These are phyloP conservation scores for Heliconius hortense DNA, from an alignment of 2,888 invertebrate species.

Conservation along the genomic window DNA sequence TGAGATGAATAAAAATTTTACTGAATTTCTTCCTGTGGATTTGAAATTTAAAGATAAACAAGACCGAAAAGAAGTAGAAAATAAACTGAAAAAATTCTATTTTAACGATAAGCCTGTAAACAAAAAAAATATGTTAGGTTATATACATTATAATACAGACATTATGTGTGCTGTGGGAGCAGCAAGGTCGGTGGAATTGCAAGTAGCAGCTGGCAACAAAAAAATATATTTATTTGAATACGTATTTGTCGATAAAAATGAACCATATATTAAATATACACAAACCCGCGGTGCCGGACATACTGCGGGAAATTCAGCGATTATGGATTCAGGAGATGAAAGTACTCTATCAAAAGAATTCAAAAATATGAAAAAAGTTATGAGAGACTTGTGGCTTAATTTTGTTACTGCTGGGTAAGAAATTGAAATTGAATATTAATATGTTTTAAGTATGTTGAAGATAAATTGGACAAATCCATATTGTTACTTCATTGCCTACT, in stretches of 20 bases:
- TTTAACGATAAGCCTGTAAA: slow-evolving; percentile 50
- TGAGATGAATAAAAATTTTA: slow-evolving; percentile 57
- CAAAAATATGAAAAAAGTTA: slow-evolving; percentile 43
- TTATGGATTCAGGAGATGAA: slow-evolving; percentile 47
- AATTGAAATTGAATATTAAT: no score
- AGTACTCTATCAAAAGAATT: slow-evolving; percentile 37
- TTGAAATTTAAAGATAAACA: slow-evolving; percentile 52
- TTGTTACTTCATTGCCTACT: no score
- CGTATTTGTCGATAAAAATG: slow-evolving; percentile 50
- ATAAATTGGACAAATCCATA: no score
- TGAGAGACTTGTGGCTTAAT: slow-evolving; percentile 48
- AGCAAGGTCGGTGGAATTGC: slow-evolving; percentile 49
- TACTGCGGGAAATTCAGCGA: slow-evolving; percentile 51
- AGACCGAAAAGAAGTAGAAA: slow-evolving; percentile 51
- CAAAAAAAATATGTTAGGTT: slow-evolving; percentile 49
- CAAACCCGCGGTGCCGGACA: slow-evolving; percentile 46
- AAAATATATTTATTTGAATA: slow-evolving; percentile 59
- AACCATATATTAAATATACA: slow-evolving; percentile 48
- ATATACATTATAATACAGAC: slow-evolving; percentile 64
- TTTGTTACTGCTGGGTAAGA: slow-evolving; percentile 50
- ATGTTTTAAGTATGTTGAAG: no score
- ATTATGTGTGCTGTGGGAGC: slow-evolving; percentile 49
- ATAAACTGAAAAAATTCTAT: slow-evolving; percentile 50
- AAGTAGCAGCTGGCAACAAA: slow-evolving; percentile 53
- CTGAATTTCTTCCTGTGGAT: slow-evolving; percentile 57